Base-by-base conservation (phyloP, 2,888 invertebrate species). In the Augiades crinisus region DNA sequence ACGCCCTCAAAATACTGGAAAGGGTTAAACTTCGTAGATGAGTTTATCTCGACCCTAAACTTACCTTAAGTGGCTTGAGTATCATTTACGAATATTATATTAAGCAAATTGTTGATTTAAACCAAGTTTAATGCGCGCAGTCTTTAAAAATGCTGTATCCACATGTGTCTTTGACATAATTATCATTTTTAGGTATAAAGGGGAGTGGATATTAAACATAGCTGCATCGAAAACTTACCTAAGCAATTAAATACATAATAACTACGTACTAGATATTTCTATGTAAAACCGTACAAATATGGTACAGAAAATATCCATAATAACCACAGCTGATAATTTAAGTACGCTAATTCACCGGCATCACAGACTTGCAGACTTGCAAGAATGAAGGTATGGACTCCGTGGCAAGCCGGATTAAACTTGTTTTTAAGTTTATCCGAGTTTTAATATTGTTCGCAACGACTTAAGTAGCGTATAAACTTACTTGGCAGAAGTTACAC, bases 361-460 rank as follows among this genome's bases (percentile, higher is more conserved):
- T 68, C 75, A 80, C 78, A 80, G 73, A 24, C 75, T n/a, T n/a
- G n/a, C n/a, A n/a, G 78, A 72, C 77, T 81, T 76, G 75, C 69
- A 61, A 66, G 68, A 75, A 65, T 63, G 58, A 63, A 68, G 67
- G 65, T 74, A 78, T 68, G 68, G 70, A 77, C 71, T 76, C 69
- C 74, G 73, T 72, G 78, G 80, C 70, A 78, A 81, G 78, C 74
- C 70, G 81, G 85, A 85, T 87, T 86, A 78, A 85, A 85, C 80
- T 85, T 83, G 84, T 86, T 86, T 85, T 84, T 84, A 84, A 86
- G 83, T 85, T 87, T 83, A 86, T 81, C 80, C 78, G 73, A 67
- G 82, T 79, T 84, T 81, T 86, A 85, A 85, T 84, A 85, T 86
- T 85, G 86, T 86, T 86, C 79, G 71, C 74, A 65, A 71, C 69